Conservation (phyloP, 1,140 invertebrate species). For the Procambarus clarkii region DNA sequence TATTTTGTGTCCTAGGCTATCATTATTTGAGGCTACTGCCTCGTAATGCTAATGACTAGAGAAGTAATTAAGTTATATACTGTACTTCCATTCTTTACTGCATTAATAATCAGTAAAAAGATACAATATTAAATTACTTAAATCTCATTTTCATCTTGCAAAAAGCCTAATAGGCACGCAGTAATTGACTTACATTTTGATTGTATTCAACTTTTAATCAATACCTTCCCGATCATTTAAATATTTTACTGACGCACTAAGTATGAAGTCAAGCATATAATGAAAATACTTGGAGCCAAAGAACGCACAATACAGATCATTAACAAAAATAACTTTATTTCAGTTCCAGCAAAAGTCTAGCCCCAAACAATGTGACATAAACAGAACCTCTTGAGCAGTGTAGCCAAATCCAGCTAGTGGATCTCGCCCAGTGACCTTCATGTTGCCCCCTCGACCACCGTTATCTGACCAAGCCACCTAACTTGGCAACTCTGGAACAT, state of each 20-base stretch:
- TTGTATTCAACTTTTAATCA: background rate
- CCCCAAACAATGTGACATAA: background rate
- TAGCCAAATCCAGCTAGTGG: background rate
- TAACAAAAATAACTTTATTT: background rate
- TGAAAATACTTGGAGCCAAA: background rate
- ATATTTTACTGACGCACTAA: background rate
- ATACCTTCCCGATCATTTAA: background rate
- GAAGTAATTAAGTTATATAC: no score
- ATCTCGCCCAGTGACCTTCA: no score
- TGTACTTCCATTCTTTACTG: no score
- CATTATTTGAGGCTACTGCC: no score
- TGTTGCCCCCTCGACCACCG: background rate
- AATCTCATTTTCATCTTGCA: no score
- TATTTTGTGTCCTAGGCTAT: background rate
- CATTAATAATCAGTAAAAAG: background rate
- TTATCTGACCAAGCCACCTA: conserved; percentile 10
- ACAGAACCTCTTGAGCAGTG: background rate
- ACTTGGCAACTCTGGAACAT: conserved; percentile 35
- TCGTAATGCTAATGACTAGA: no score
- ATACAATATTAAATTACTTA: no score
- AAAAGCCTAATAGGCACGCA: no score
- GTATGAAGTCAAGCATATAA: background rate
- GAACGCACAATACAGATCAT: background rate
- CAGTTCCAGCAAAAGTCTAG: background rate
- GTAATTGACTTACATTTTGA: no score